Base-by-base conservation (phyloP, 2,888 invertebrate genomes). In the Lumbricus terrestris region DNA sequence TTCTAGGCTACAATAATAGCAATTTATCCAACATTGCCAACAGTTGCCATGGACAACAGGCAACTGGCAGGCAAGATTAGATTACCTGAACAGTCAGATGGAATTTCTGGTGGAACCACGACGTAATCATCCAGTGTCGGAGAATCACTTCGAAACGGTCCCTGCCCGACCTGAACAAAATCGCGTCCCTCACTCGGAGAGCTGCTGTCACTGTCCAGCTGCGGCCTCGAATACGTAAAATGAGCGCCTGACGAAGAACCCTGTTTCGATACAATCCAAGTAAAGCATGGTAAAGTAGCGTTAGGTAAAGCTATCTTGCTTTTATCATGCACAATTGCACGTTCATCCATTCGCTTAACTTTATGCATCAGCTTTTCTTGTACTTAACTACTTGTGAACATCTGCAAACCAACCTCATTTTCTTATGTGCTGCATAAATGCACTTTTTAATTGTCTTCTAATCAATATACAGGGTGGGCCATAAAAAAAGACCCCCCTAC, bases 51-150 rank as follows among this genome's bases (percentile, higher is more conserved):
- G n/a, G n/a, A n/a, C n/a, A 15, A 29, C 13, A 13, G 69, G 8
- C n/a, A 69, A 69, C 69, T 69, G 69, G 69, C 1, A 69, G 69
- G 13, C 69, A 69, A n/a, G 69, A 69, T n/a, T 69, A 69, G n/a
- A 69, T 69, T 35, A 88, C 88, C 88, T 35, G 38, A 88, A 33
- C 88, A 88, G 88, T 69, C 69, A 6, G 69, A 69, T 69, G 69
- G 69, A 69, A 69, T 69, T n/a, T 69, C 69, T 69, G 69, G 69
- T 69, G 69, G 83, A 33, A 91, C 88, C 16, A 91, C 47, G 33
- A 91, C 91, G 37, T 90, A 91, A 37, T 90, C 91, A 42, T 91
- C 90, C 0, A 91, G 90, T 18, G 88, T 38, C 6, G 90, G 89
- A 23, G 90, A 90, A 34, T 85, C 42, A n/a, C 90, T 47, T 23